Evolutionary conservation across 2,113 vertebrate genomes (phyloP).

Genomic region (Pomatorhinus ruficollis): DNA sequence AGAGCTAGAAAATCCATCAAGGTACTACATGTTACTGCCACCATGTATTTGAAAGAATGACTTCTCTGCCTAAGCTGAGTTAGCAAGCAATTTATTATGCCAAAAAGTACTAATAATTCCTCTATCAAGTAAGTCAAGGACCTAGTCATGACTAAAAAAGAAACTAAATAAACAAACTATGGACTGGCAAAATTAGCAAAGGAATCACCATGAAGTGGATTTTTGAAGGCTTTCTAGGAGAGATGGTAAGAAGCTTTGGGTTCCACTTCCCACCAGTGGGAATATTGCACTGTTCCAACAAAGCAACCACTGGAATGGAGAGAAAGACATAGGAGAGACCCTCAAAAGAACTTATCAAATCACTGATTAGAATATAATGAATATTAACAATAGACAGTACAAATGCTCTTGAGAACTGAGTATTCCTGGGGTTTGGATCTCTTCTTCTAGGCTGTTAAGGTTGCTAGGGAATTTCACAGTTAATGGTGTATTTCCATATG

Average conservation of each 20-base stretch:
- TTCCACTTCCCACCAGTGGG: not conserved
- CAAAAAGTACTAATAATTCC: not conserved
- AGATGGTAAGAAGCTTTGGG: not conserved
- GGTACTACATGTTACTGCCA: not conserved
- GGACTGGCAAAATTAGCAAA: not conserved
- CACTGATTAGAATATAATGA: not conserved
- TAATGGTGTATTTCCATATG: constrained; percentile 36
- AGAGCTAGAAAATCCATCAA: not conserved
- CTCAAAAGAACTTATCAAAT: not conserved
- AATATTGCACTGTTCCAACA: not conserved
- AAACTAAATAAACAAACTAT: not conserved
- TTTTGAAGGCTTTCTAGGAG: constrained; percentile 6
- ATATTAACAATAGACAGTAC: constrained; percentile 18
- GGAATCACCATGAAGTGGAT: not conserved
- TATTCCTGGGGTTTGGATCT: constrained; percentile 10
- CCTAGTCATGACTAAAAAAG: not conserved
- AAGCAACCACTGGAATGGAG: not conserved
- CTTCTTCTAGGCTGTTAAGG: constrained; percentile 8
- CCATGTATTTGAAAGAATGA: not conserved
- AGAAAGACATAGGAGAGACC: not conserved
- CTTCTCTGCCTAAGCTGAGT: not conserved
- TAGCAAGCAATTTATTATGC: not conserved
- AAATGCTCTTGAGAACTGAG: not conserved
- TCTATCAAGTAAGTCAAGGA: not conserved
- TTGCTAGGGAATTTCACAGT: constrained; percentile 43